Evolutionary conservation across 2,113 vertebrate species (phyloP).

Genomic region (Fulmarus glacialis): DNA sequence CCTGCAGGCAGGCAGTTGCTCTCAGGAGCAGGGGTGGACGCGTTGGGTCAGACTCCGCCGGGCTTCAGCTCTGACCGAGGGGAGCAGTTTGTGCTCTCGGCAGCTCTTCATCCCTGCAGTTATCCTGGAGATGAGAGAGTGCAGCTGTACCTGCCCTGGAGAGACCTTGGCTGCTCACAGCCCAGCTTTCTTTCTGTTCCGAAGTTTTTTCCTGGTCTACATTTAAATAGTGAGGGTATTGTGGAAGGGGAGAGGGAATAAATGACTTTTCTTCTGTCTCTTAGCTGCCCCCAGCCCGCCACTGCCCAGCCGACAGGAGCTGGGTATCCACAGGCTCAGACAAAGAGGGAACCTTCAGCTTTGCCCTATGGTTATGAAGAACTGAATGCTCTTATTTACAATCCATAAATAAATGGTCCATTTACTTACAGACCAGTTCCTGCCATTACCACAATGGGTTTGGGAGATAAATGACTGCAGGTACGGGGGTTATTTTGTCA

Average conservation of each 20-base stretch:
- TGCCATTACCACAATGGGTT: not conserved
- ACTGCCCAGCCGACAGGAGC: not conserved
- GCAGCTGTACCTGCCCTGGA: not conserved
- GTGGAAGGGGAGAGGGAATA: not conserved
- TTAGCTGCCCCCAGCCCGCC: not conserved
- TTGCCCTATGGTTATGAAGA: not conserved
- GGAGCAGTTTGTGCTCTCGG: not conserved
- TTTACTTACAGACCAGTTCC: not conserved
- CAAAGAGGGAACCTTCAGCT: not conserved
- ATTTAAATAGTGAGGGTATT: not conserved
- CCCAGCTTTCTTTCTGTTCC: not conserved
- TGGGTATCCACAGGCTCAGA: not conserved
- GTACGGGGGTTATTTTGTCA: not conserved
- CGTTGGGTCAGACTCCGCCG: accelerated
- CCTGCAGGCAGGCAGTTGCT: not conserved
- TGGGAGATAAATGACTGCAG: not conserved
- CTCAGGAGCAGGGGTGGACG: not conserved
- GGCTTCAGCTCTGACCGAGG: not conserved
- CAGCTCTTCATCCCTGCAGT: not conserved
- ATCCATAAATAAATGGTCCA: not conserved
- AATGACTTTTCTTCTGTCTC: not conserved
- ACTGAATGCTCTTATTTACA: not conserved
- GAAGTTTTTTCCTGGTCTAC: not conserved
- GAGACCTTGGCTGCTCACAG: not conserved
- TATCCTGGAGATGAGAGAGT: not conserved